Conservation (phyloP, 2,797 vertebrate genomes). For the Mormyrops attenuatus region DNA sequence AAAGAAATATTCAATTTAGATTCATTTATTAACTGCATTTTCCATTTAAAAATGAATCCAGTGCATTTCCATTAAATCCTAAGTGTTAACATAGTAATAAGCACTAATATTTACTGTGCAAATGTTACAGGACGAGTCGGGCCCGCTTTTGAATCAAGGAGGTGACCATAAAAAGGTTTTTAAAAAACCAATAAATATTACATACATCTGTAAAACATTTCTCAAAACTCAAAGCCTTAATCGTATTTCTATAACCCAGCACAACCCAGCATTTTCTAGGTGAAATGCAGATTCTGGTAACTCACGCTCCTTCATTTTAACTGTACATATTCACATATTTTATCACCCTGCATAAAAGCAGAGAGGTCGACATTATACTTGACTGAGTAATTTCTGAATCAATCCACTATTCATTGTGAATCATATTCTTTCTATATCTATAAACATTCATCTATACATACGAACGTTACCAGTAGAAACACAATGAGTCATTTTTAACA, state of each 20-base stretch:
- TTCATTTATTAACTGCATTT: conserved; percentile 15
- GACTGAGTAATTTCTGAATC: not conserved
- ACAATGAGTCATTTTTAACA: not conserved
- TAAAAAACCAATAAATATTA: conserved; percentile 97
- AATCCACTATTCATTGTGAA: conserved; percentile 16
- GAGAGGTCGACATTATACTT: not conserved
- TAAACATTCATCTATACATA: not conserved
- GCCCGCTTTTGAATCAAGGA: conserved; percentile 56
- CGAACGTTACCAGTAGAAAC: not conserved
- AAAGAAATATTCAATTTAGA: conserved; percentile 19
- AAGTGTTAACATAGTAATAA: conserved; percentile 54
- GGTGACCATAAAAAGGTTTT: conserved; percentile 63
- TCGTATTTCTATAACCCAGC: conserved; percentile 49
- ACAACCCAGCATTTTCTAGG: conserved; percentile 44
- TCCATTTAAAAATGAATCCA: not conserved
- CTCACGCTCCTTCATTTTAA: conserved; percentile 58
- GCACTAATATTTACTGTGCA: conserved; percentile 59
- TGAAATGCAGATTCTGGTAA: conserved; percentile 55
- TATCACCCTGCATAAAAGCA: conserved; percentile 25
- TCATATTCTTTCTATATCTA: conserved; percentile 4
- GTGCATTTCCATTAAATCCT: conserved; percentile 4
- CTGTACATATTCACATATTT: conserved; percentile 68
- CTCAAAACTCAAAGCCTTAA: conserved; percentile 62
- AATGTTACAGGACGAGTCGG: conserved; percentile 57
- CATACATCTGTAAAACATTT: conserved; percentile 72